Percentiles rank a stretch among this genome's conserved stretches.
Evolutionary conservation across 2,888 invertebrate genomes (phyloP).

Genomic region (Diarsia brunnea): DNA sequence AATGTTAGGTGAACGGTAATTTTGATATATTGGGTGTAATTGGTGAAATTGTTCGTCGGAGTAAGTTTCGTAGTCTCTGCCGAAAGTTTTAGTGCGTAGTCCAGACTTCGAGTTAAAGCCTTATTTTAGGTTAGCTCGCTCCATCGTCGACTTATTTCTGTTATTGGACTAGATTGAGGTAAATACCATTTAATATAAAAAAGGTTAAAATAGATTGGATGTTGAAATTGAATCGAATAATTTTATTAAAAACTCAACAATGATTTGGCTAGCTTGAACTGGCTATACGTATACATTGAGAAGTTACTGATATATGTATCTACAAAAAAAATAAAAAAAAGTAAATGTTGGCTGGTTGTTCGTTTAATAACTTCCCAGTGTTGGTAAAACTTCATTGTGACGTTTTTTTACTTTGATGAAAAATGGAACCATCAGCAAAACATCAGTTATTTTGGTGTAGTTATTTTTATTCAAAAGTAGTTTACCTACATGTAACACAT

Average conservation of each 20-base stretch:
- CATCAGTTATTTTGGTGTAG: constrained; percentile 16
- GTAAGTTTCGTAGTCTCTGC: neutral
- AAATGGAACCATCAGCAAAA: constrained; percentile 27
- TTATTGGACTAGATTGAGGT: too few species aligned
- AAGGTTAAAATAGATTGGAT: neutral
- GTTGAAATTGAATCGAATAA: neutral
- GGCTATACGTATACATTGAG: neutral
- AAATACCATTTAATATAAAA: too few species aligned
- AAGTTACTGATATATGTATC: neutral
- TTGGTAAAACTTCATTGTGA: neutral
- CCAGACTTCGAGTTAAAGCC: too few species aligned
- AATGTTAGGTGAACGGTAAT: constrained; percentile 28
- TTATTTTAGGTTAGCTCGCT: too few species aligned
- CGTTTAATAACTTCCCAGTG: neutral
- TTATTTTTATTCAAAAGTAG: constrained; percentile 15
- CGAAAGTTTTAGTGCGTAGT: neutral
- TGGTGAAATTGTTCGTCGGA: constrained; percentile 11
- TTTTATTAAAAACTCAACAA: neutral
- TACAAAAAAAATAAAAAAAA: neutral
- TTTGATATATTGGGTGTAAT: constrained; percentile 20
- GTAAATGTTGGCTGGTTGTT: neutral
- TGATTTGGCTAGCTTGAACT: neutral
- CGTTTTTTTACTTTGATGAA: neutral
- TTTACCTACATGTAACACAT: neutral
- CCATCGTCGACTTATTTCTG: too few species aligned